Conservation (phyloP, 1,140 invertebrate genomes). For the Eulimnadia texana region DNA sequence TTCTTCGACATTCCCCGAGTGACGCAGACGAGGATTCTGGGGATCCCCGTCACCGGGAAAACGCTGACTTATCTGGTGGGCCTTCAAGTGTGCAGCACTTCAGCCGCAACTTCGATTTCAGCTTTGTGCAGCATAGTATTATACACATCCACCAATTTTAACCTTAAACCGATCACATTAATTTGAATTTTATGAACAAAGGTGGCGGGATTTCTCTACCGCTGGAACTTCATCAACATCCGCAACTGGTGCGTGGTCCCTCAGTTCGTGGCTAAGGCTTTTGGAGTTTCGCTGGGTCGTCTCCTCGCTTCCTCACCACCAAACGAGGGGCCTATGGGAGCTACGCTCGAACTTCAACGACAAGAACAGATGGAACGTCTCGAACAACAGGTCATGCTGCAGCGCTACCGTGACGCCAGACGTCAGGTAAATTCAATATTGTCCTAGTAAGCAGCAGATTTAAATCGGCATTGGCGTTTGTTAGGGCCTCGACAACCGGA, state of each 20-base stretch:
- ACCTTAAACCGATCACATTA: background rate
- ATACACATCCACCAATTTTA: slow-evolving; percentile 12
- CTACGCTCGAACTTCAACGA: slow-evolving; percentile 38
- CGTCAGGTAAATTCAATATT: slow-evolving; percentile 12
- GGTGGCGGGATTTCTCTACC: slow-evolving; percentile 35
- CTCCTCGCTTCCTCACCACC: slow-evolving; percentile 31
- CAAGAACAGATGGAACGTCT: slow-evolving; percentile 36
- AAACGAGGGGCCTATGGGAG: slow-evolving; percentile 32
- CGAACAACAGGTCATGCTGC: slow-evolving; percentile 36
- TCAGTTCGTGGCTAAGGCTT: slow-evolving; percentile 28
- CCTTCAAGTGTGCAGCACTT: slow-evolving; percentile 33
- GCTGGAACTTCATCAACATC: slow-evolving; percentile 32
- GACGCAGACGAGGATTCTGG: slow-evolving; percentile 33
- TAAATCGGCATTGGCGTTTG: background rate
- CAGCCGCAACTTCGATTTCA: slow-evolving; percentile 26
- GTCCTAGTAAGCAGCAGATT: background rate
- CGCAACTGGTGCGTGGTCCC: slow-evolving; percentile 31
- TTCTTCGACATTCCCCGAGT: slow-evolving; percentile 39
- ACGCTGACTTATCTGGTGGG: slow-evolving; percentile 39
- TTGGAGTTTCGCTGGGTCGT: slow-evolving; percentile 29
- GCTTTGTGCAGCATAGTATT: slow-evolving; percentile 30
- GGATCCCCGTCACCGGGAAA: slow-evolving; percentile 39
- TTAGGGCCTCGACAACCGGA: slow-evolving; percentile 17
- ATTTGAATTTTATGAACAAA: slow-evolving; percentile 19
- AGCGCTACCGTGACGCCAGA: slow-evolving; percentile 24